These are phyloP conservation scores for Calliopum simillimum DNA, from an alignment of 2,888 invertebrate genomes.

Conservation along the genomic window DNA sequence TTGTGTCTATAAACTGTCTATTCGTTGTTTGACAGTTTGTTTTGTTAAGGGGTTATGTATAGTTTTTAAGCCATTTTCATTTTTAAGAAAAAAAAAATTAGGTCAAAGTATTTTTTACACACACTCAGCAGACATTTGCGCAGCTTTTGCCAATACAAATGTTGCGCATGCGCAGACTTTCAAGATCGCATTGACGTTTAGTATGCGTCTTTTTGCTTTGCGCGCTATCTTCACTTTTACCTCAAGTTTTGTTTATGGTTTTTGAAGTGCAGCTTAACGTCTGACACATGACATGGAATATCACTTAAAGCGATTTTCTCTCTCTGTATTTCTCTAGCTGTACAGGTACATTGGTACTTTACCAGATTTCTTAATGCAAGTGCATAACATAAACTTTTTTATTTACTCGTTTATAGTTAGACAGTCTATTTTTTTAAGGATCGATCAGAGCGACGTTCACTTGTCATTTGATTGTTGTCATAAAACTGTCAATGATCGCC, in stretches of 20 bases:
- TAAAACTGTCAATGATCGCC: no score
- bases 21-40: constrained; percentile 58
- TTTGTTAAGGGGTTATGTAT: constrained; percentile 39
- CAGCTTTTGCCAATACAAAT: constrained; percentile 11
- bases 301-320: constrained; percentile 58
- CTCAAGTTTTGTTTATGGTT: constrained; percentile 33
- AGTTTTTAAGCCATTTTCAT: constrained; percentile 25
- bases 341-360: constrained; percentile 13
- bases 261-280: constrained; percentile 30
- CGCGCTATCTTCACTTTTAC: background rate
- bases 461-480: background rate
- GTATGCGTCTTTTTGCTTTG: background rate
- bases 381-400: background rate
- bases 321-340: constrained; percentile 23
- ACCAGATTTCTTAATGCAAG: background rate
- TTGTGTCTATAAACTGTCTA: constrained; percentile 56
- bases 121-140: constrained; percentile 17
- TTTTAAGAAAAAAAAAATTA: constrained; percentile 28
- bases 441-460: background rate
- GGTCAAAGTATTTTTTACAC: constrained; percentile 35
- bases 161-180: constrained; percentile 19
- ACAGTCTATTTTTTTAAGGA: constrained; percentile 3
- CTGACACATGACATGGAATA: constrained; percentile 66
- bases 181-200: background rate
- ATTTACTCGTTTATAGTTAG: background rate